Percentiles rank a stretch among this genome's conserved stretches.
Conservation (phyloP, 1,140 invertebrate species). For the Drosophila littoralis region DNA sequence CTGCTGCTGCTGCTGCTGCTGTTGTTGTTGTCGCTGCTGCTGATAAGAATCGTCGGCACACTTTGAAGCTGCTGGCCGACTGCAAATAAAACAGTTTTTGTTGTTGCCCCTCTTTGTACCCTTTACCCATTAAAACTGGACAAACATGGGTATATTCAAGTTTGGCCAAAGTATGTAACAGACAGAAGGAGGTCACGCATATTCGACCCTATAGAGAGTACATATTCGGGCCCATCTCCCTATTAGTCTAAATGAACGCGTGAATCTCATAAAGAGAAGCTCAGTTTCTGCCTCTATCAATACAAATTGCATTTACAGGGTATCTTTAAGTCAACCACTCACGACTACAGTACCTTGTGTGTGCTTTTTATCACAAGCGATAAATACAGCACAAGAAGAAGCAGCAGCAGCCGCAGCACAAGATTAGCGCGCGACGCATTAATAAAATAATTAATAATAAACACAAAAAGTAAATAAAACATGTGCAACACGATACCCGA, state of each 20-base stretch:
- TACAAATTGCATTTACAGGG: background rate
- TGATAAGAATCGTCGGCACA: constrained; percentile 63
- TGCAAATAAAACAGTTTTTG: constrained; percentile 55
- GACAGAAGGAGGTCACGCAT: background rate
- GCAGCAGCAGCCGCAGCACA: constrained; percentile 9
- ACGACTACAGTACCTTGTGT: background rate
- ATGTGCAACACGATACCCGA: constrained; percentile 21
- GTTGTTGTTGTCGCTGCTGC: constrained; percentile 1
- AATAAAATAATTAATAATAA: constrained; percentile 37
- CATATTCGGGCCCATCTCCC: too few relatives aligned
- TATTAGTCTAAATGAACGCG: too few relatives aligned
- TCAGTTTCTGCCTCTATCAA: too few relatives aligned
- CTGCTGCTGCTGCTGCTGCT: constrained; percentile 18
- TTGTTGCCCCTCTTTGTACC: constrained; percentile 31
- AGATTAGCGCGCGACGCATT: constrained; percentile 39
- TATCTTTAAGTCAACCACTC: background rate
- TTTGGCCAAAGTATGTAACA: background rate
- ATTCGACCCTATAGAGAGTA: too few relatives aligned
- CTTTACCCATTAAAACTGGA: background rate
- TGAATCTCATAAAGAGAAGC: too few relatives aligned
- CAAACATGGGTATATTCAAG: background rate
- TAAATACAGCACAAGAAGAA: constrained; percentile 44
- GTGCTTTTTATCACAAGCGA: constrained; percentile 57
- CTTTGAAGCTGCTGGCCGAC: constrained; percentile 55
- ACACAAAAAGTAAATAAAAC: constrained; percentile 31